phyloP scores from a whole-genome alignment of 2,888 invertebrate species.

The Ochropacha duplaris region DNA sequence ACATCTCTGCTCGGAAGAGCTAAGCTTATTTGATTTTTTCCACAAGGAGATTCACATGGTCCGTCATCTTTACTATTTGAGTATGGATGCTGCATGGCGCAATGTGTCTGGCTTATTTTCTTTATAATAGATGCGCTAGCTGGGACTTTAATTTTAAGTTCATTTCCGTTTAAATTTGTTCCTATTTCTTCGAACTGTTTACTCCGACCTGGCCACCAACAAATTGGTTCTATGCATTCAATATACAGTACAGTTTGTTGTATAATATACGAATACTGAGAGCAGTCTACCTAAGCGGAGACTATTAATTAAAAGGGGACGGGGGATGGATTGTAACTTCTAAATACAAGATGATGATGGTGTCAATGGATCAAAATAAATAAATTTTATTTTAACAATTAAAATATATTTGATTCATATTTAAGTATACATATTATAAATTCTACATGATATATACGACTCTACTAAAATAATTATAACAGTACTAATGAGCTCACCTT shows the following conservation, averaged over 20 bases:
- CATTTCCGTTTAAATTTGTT: constrained; percentile 68
- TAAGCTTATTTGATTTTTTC: constrained; percentile 72
- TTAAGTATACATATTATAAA: not conserved
- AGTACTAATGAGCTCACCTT: constrained; percentile 53
- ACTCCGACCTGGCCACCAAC: constrained; percentile 76
- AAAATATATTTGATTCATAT: not conserved
- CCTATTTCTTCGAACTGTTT: constrained; percentile 77
- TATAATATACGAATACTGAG: constrained; percentile 6
- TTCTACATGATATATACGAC: not conserved
- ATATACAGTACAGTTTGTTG: constrained; percentile 16
- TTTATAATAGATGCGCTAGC: constrained; percentile 66
- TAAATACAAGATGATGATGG: not conserved
- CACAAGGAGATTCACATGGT: constrained; percentile 64
- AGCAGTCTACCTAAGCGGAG: not conserved
- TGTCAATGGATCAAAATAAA: not conserved
- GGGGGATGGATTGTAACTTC: not conserved
- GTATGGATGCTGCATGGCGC: constrained; percentile 66
- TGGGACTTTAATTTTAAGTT: constrained; percentile 75
- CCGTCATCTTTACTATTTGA: constrained; percentile 44
- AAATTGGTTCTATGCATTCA: constrained; percentile 59
- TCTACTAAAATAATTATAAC: not conserved
- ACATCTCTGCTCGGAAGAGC: constrained; percentile 60
- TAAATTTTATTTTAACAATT: not conserved
- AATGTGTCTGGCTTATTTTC: constrained; percentile 76
- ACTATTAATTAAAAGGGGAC: not conserved